These are phyloP conservation scores for Galago senegalensis DNA, from an alignment of 2,797 vertebrate species.

Conservation along the genomic window DNA sequence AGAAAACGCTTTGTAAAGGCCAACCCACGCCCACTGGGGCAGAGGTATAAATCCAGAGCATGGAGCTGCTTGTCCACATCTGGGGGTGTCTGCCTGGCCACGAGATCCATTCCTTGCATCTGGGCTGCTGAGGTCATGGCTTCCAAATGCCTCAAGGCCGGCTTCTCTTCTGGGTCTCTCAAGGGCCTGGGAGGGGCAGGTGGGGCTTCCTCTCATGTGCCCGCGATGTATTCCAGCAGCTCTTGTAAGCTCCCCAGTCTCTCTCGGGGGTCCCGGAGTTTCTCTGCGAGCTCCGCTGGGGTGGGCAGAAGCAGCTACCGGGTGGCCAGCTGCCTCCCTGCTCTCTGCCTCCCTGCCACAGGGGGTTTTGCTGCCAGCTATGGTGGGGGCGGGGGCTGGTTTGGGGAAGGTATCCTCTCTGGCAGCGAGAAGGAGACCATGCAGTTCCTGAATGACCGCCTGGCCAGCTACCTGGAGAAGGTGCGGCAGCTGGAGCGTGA, in stretches of 20 bases:
- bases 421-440: constrained; percentile 94
- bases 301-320: constrained; percentile 68
- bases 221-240: constrained; percentile 72
- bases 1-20: constrained; percentile 74
- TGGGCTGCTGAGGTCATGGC: constrained; percentile 70
- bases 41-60: constrained; percentile 69
- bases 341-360: constrained; percentile 27
- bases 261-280: constrained; percentile 59
- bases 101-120: not conserved
- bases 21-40: constrained; percentile 77
- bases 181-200: not conserved
- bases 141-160: constrained; percentile 81
- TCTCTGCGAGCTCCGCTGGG: constrained; percentile 62
- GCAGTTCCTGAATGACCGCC: constrained; percentile 95
- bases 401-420: constrained; percentile 81
- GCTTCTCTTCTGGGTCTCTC: constrained; percentile 81
- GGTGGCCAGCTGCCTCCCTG: constrained; percentile 63
- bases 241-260: constrained; percentile 78
- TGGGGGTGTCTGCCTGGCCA: not conserved
- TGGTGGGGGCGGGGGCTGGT: constrained; percentile 76
- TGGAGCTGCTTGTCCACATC: not conserved
- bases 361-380: constrained; percentile 73
- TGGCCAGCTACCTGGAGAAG: constrained; percentile 94
- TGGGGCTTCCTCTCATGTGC: not conserved
- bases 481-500: constrained; percentile 93